phyloP scores from a whole-genome alignment of 2,797 vertebrate species.

The Acanthornis magna region DNA sequence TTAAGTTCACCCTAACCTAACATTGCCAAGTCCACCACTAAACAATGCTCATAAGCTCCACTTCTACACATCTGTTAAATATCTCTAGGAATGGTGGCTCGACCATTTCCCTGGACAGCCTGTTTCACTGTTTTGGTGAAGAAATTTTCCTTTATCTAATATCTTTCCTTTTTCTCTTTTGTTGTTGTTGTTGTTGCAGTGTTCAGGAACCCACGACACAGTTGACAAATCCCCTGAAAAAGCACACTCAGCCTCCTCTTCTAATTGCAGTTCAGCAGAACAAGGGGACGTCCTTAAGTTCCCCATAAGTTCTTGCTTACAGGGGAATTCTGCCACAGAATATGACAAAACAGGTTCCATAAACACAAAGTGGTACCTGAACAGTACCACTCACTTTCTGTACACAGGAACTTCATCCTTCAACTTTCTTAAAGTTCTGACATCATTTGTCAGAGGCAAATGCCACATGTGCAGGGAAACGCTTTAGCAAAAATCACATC shows the following conservation, averaged over 20 bases:
- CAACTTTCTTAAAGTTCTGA: neutral
- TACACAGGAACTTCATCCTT: neutral
- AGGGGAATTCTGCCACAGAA: neutral
- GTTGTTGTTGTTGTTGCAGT: too few relatives aligned
- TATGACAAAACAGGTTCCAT: neutral
- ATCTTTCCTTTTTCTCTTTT: too few relatives aligned
- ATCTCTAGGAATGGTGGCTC: neutral
- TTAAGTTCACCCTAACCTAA: neutral
- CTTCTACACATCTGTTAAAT: neutral
- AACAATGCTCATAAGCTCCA: neutral
- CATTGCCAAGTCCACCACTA: neutral
- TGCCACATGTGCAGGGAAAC: neutral
- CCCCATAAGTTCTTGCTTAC: neutral
- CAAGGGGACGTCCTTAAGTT: neutral
- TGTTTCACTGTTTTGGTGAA: neutral
- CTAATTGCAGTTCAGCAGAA: neutral
- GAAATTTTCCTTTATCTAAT: neutral
- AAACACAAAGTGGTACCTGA: neutral
- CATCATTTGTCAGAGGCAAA: neutral
- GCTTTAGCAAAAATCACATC: neutral
- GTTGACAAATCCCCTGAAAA: neutral
- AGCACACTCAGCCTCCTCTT: neutral
- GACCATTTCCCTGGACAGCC: neutral
- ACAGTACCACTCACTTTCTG: neutral
- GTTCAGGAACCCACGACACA: neutral